Evolutionary conservation across 2,888 invertebrate species (phyloP).

Genomic region (Cosmopolites sordidus): DNA sequence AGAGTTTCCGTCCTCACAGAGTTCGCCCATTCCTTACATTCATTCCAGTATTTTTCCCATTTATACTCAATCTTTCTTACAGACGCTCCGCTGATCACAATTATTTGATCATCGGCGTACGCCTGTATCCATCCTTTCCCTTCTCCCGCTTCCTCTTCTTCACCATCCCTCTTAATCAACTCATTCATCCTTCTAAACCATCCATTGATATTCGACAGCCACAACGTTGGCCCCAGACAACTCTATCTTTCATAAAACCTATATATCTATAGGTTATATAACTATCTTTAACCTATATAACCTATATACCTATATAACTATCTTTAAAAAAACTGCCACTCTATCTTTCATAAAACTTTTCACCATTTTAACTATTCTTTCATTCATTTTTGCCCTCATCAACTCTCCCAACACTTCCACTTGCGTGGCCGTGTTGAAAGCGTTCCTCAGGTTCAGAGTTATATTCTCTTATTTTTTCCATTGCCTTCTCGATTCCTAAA

Average conservation of each 20-base stretch:
- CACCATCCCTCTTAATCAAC: constrained; percentile 2
- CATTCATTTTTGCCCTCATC: too few species aligned
- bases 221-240: too few species aligned
- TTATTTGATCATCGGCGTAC: too few species aligned
- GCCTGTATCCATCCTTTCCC: too few species aligned
- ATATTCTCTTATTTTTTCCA: neutral
- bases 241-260: constrained; percentile 14
- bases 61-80: constrained; percentile 22
- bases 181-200: too few species aligned
- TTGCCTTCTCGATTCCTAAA: constrained; percentile 32
- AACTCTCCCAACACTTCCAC: too few species aligned
- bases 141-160: neutral
- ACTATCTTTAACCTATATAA: constrained; percentile 22
- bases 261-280: constrained; percentile 13
- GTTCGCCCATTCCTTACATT: constrained; percentile 22
- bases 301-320: constrained; percentile 19
- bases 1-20: neutral
- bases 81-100: too few species aligned
- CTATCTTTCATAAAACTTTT: too few species aligned
- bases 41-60: constrained; percentile 22
- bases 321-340: neutral
- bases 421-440: too few species aligned
- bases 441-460: too few species aligned
- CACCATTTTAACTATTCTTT: too few species aligned
- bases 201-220: too few species aligned